Evolutionary conservation across 2,113 vertebrate genomes (phyloP).

Genomic region (Aphyosemion australe): DNA sequence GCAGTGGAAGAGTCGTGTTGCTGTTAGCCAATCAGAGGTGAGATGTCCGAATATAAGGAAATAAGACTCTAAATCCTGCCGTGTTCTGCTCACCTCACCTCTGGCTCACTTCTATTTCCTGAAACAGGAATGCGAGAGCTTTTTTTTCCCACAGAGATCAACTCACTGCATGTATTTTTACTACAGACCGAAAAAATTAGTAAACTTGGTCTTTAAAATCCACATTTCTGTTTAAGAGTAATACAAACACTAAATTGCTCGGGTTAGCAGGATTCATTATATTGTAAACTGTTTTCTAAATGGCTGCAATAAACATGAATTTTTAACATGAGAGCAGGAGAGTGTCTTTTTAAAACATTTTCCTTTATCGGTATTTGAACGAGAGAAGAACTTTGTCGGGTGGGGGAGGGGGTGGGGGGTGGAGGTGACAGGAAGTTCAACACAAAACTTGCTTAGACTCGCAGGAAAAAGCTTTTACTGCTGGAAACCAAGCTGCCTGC

Average conservation of each 20-base stretch:
- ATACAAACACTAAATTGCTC: neutral
- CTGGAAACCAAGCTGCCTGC: conserved; percentile 36
- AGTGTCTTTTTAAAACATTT: conserved; percentile 12
- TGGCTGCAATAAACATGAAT: neutral
- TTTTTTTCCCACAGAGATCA: no score
- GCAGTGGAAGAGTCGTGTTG: no score
- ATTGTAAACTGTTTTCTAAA: neutral
- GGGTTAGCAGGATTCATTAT: neutral
- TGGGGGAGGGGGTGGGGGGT: neutral
- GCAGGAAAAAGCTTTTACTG: conserved; percentile 48
- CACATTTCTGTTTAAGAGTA: neutral
- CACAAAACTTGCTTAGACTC: conserved; percentile 44
- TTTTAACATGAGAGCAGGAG: neutral
- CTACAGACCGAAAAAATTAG: no score
- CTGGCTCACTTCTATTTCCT: no score
- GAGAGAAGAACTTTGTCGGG: conserved; percentile 6
- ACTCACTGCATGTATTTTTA: no score
- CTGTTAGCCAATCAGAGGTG: no score
- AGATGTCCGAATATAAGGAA: no score
- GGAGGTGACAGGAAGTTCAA: conserved; percentile 52
- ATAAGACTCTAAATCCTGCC: no score
- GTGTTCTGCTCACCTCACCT: no score
- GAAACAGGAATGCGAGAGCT: no score
- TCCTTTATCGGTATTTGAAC: conserved; percentile 8
- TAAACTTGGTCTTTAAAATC: no score